Evolutionary conservation across 2,888 invertebrate genomes (phyloP).

Genomic region (Acronicta aceris): DNA sequence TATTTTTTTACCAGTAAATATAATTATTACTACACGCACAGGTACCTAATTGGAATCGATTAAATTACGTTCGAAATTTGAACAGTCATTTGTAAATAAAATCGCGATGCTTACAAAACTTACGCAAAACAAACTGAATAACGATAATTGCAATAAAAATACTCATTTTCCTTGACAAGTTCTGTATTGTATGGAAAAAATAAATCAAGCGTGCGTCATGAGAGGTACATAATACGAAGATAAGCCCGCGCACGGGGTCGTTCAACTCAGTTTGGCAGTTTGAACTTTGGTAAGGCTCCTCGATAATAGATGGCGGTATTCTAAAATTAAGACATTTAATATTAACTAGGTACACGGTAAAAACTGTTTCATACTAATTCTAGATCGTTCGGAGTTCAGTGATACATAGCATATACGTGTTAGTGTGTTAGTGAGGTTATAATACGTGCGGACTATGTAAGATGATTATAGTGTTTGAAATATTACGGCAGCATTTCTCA

Average conservation of each 20-base stretch:
- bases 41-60: neutral
- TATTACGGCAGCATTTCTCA: neutral
- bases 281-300: conserved; percentile 80
- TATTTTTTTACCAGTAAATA: too few relatives aligned
- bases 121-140: conserved; percentile 31
- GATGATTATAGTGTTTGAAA: neutral
- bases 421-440: conserved; percentile 40
- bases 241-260: conserved; percentile 70
- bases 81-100: conserved; percentile 13
- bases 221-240: conserved; percentile 56
- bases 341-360: conserved; percentile 14
- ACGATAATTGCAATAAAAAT: conserved; percentile 49
- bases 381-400: conserved; percentile 46
- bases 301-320: conserved; percentile 66
- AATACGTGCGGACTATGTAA: neutral
- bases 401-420: conserved; percentile 26
- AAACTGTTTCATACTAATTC: conserved; percentile 23
- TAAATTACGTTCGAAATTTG: conserved; percentile 6
- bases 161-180: conserved; percentile 51
- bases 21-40: too few relatives aligned
- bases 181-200: conserved; percentile 50
- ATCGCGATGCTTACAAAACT: conserved; percentile 34
- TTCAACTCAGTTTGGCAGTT: conserved; percentile 82
- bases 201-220: conserved; percentile 64
- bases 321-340: conserved; percentile 8